Conservation (phyloP, 2,888 invertebrate genomes). For the Drosophila anceps region DNA sequence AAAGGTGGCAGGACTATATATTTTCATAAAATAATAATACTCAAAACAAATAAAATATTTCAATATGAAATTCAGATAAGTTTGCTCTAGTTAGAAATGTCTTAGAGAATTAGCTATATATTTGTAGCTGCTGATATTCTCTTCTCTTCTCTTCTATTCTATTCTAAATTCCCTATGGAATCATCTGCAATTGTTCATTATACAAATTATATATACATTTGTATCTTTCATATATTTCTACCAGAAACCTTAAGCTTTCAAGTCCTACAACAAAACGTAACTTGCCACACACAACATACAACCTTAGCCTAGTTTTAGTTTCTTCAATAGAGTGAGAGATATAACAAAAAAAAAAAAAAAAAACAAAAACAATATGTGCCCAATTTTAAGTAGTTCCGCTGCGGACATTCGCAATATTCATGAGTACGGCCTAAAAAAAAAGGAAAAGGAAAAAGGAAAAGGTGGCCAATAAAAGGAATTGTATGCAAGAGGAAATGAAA, state of each 20-base stretch:
- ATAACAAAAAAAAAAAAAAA: no score
- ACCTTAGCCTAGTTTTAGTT: constrained; percentile 9
- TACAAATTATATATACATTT: no score
- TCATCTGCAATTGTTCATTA: no score
- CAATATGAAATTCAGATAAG: no score
- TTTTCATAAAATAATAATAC: no score
- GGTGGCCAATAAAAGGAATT: constrained; percentile 51
- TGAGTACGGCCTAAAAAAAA: constrained; percentile 34
- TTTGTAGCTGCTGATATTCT: no score
- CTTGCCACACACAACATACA: neutral
- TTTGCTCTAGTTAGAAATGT: no score
- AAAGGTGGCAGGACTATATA: no score
- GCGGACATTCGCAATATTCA: constrained; percentile 55
- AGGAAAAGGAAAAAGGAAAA: neutral
- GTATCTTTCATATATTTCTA: neutral
- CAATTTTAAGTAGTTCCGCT: constrained; percentile 51
- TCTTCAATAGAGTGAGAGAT: neutral
- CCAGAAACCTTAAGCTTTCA: neutral
- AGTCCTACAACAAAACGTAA: neutral
- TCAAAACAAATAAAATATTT: no score
- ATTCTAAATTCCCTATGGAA: no score
- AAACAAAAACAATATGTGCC: constrained; percentile 1
- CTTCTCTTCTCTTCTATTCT: no score
- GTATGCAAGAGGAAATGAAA: constrained; percentile 12
- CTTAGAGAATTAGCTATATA: no score